Evolutionary conservation across 2,113 vertebrate species (phyloP), one percentile per base, ranked within the genome.

Genomic region (Abramis brama): DNA sequence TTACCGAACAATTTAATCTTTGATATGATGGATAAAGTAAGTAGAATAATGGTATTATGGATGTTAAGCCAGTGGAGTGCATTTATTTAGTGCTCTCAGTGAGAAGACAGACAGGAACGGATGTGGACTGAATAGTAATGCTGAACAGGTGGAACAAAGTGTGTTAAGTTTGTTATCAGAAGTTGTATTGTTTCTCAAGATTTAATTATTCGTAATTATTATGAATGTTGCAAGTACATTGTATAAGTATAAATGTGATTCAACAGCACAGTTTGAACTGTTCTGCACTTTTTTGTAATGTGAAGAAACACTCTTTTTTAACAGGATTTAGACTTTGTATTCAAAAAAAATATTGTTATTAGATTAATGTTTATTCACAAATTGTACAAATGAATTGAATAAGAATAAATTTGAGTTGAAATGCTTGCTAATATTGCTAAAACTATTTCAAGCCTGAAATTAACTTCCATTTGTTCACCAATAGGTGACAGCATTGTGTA

Each of bases 401-500:
- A 21, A 57, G 13, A 79, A n/a, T 60, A 39, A 60, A 57, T 5
- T 80, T 1, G 5, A 17, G 4, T 45, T 27, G n/a, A 64, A 47
- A 64, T 64, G 59, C 36, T 64, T 80, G 2, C 11, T 45, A 33
- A 70, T 8, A 57, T 21, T 57, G 2, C 55, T 70, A 10, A 73
- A 73, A 60, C n/a, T 45, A 9, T 25, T 80, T 62, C 5, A 45
- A 47, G 6, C 21, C 77, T 43, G 11, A 77, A 36, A 71, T 71
- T 19, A 23, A 60, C 55, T 62, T 79, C 45, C 15, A 45, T 25
- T 66, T 86, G 45, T 59, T 84, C 59, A 86, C 71, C 85, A 82
- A n/a, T n/a, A 55, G 85, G 85, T 84, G 85, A 77, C 85, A 88
- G 68, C 57, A 71, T 86, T 88, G 85, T 79, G 81, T 68, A 47